Evolutionary conservation across 2,797 vertebrate genomes (phyloP), one percentile per base, ranked within the genome.

Genomic region (Phaenicophaeus curvirostris): DNA sequence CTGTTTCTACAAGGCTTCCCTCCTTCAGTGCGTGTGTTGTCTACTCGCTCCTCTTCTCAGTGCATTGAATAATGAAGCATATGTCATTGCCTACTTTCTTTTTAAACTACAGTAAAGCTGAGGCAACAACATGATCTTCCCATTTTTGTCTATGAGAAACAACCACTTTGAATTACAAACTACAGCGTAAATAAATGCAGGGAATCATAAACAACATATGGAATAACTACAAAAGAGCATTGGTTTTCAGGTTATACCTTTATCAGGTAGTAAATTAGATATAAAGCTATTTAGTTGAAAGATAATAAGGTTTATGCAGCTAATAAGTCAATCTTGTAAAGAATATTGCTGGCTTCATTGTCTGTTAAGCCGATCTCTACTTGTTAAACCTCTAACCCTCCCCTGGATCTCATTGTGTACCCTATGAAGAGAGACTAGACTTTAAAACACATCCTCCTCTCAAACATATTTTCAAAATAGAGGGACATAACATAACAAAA

Each of bases 261-360:
- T 87, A 92, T 89, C 68, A 77, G 81, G 94, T 68, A 92, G 61
- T 78, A 96, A 96, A 95, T 96, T 94, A 96, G 89, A 97, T 95
- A 95, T 82, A 95, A 96, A 95, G 25, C 87, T 87, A 92, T 93
- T 96, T 85, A 92, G 76, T 80, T 96, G 94, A 90, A 92, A 96
- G 76, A 90, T 95, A 90, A 96, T 96, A 92, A 94, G 76, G 84
- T 96, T 97, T 93, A 95, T 95, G 74, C 58, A 94, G 87, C 81
- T 95, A 94, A 91, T 96, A 96, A 96, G 89, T 94, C 93, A 93
- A 59, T 95, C 95, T 95, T 92, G 93, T 93, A 94, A 91, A 83
- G 95, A 96, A 97, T 96, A 95, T 88, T 93, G 90, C 95, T 97
- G 96, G 95, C 85, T 96, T 95, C 71, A 71, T 83, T 95, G 91